phyloP scores from a whole-genome alignment of 2,888 invertebrate genomes.

The Cryptus armator region DNA sequence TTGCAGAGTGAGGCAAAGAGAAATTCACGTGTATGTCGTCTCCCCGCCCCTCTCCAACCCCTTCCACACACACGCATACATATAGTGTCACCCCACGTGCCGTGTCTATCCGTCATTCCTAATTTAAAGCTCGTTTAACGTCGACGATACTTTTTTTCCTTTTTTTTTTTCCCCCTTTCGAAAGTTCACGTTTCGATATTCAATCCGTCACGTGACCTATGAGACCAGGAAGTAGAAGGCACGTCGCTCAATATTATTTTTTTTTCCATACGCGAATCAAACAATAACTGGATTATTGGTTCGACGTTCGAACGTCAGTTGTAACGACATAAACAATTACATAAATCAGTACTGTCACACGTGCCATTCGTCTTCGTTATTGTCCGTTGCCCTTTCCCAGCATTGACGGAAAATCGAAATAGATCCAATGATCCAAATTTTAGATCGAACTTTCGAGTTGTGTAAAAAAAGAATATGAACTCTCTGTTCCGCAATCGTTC shows the following conservation, averaged over 20 bases:
- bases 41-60: background rate
- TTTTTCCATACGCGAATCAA: constrained; percentile 19
- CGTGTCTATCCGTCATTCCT: constrained; percentile 73
- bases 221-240: constrained; percentile 31
- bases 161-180: constrained; percentile 1
- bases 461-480: background rate
- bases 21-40: constrained; percentile 9
- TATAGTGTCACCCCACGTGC: constrained; percentile 39
- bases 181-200: constrained; percentile 55
- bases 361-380: constrained; percentile 27
- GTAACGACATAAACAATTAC: constrained; percentile 38
- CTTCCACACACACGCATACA: constrained; percentile 2
- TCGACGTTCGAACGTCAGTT: constrained; percentile 20
- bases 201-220: constrained; percentile 50
- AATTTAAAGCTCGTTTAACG: constrained; percentile 74
- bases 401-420: background rate
- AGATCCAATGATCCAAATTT: constrained; percentile 1
- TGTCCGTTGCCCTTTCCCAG: background rate
- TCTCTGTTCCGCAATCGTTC: background rate
- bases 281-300: constrained; percentile 53
- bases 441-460: background rate
- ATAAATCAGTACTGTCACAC: constrained; percentile 56
- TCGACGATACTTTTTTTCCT: constrained; percentile 58
- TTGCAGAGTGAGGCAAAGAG: constrained; percentile 38
- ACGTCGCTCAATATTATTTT: background rate